Base-by-base conservation (phyloP, 2,888 invertebrate genomes). In the Rhorus exstirpatorius region DNA sequence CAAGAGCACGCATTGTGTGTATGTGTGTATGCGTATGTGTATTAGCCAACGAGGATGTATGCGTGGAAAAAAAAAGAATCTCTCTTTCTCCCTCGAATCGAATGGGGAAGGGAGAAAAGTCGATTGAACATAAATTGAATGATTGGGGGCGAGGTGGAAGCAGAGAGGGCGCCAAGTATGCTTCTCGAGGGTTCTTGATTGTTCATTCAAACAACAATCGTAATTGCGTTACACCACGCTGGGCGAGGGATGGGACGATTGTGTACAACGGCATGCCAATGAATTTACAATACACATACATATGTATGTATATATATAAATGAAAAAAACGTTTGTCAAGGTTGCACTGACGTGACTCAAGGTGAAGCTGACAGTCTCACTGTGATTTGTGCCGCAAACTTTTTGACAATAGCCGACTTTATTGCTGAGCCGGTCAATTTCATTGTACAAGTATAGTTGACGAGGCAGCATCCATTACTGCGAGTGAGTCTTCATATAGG, bases 161-260 rank as follows among this genome's bases (percentile, higher is more conserved):
- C 17, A 63, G 21, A 35, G 70, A 46, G 76, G 49, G 63, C 55
- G 41, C 8, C 65, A 49, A 63, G 74, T 71, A 79, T 70, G 89
- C 89, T 89, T 87, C 88, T 92, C 90, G 91, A 92, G 93, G 92
- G 92, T 91, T 91, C 93, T 93, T 93, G 93, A 93, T 93, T 93
- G 93, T 93, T 93, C 93, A 93, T 93, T 93, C 92, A 92, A 93
- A 93, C 92, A 93, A 93, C 92, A 93, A 93, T 93, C 92, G 92
- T 93, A 92, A 93, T 93, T 93, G 92, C 92, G 92, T 93, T 93
- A 92, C 91, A 89, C 89, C 91, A 89, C 89, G 86, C 86, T 87
- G 84, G 74, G 71, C 71, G 78, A 55, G 83, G 79, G 82, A 71
- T 61, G 58, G 53, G 49, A 10, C 76, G 71, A 70, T 58, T 53